A percentile compares a stretch with the other conserved stretches of the same genome.
phyloP scores from a whole-genome alignment of 2,113 vertebrate species.

The Sminthopsis crassicaudata region DNA sequence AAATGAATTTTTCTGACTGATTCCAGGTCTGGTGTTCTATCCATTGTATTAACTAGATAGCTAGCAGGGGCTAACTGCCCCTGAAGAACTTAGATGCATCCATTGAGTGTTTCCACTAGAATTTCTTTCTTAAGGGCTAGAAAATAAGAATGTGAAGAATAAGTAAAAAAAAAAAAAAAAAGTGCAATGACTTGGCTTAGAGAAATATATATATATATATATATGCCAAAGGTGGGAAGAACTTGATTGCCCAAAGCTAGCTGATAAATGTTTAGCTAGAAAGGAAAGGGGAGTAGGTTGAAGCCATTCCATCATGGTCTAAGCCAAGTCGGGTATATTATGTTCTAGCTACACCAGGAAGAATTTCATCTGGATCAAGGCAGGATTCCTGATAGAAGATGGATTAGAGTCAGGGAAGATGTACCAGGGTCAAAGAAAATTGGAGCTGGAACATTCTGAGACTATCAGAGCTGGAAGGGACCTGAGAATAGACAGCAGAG shows the following conservation, averaged over 20 bases:
- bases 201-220: background rate
- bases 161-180: no score
- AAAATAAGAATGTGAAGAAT: background rate
- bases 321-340: background rate
- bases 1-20: background rate
- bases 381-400: background rate
- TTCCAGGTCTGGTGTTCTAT: background rate
- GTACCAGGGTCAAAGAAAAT: background rate
- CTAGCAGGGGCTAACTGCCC: background rate
- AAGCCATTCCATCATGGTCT: background rate
- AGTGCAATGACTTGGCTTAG: background rate
- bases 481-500: background rate
- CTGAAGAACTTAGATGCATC: background rate
- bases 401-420: background rate
- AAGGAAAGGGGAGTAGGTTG: background rate
- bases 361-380: background rate
- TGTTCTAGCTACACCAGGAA: background rate
- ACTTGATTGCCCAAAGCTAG: background rate
- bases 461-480: background rate
- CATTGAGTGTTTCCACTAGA: background rate
- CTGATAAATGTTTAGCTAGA: background rate
- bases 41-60: no score
- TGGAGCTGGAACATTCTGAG: background rate
- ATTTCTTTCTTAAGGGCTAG: background rate
- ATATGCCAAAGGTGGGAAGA: background rate